Base-by-base conservation (phyloP, 2,888 invertebrate species). In the Mythimna ferrago region DNA sequence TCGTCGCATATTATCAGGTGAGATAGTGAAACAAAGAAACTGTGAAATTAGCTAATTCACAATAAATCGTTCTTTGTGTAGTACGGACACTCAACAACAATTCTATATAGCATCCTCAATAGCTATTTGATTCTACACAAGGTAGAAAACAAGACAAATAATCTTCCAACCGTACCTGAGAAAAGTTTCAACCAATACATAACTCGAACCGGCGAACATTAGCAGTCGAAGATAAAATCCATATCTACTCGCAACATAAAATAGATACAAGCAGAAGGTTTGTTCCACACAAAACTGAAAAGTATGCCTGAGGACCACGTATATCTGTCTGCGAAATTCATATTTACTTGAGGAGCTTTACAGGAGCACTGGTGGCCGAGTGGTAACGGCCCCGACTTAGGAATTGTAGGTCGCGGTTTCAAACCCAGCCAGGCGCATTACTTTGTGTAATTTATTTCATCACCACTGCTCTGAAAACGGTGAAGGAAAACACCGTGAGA, bases 171-270 rank as follows among this genome's bases (percentile, higher is more conserved):
- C 72, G 78, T 26, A 78, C 71, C 78, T 62, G 61, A 53, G 78
- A 57, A 75, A 75, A 75, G 62, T 75, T 75, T 71, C 61, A 6
- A 44, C 16, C 57, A 35, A 62, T 75, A 75, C 78, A 78, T 62
- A 78, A 78, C 73, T 80, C 73, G n/a, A 58, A 48, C 76, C 44
- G 71, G 19, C 35, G 65, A 66, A 73, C 80, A 82, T 82, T 82
- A 85, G 58, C 61, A 69, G 35, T 10, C 38, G 32, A 26, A 79
- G 84, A 84, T 84, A 86, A 81, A 76, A 83, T 84, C 81, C 73
- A 67, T 76, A 48, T 48, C 48, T 48, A 81, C 72, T 41, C 66
- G 48, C 35, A 2, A 9, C n/a, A 51, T 4, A 6, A 9, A 32
- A n/a, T 0, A 16, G 1, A 21, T 2, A 16, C 0, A 0, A 0